Evolutionary conservation across 2,888 invertebrate species (phyloP), one percentile per base, ranked within the genome.

Genomic region (Oithona nana): DNA sequence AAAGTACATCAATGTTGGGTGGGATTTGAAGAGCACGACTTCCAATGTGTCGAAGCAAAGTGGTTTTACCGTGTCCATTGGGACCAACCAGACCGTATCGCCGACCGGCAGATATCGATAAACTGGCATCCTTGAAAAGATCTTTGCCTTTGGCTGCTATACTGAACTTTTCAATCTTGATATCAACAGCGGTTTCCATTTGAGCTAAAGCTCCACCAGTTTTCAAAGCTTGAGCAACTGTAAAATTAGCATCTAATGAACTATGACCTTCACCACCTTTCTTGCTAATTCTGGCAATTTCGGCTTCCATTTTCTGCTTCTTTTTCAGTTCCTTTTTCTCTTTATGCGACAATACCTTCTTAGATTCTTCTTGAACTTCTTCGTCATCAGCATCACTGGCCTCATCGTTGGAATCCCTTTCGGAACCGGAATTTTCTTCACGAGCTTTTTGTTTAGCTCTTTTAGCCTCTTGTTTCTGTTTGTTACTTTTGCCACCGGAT

Each of bases 41-140:
- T 0, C 90, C 88, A 67, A 98, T 82, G 72, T 99, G 98, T 64
- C 93, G 81, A 63, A 98, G 75, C 28, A 98, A 74, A 0, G 98
- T 99, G 0, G 98, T 98, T 77, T 99, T 98, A 16, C 98, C 98
- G 76, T 98, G 94, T 0, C 90, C 98, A 73, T 98, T 98, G 0
- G 98, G 98, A 28, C 98, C 98, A 1, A 99, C 97, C 3, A 98
- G 77, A 69, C 98, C 98, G 74, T 99, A 99, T 68, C 59, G 48
- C 55, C 97, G 80, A 0, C 94, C 92, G 69, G 86, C 82, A 0
- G 95, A 93, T 68, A 99, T 94, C 60, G 89, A 76, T 31, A 99
- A 76, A 72, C 83, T 88, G 0, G 98, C 95, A 73, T 98, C 97
- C 31, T 92, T 86, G 73, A 99, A 97, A 55, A 98, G 77, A 71